Evolutionary conservation across 2,888 invertebrate species (phyloP).

Genomic region (Eristalis intricaria): DNA sequence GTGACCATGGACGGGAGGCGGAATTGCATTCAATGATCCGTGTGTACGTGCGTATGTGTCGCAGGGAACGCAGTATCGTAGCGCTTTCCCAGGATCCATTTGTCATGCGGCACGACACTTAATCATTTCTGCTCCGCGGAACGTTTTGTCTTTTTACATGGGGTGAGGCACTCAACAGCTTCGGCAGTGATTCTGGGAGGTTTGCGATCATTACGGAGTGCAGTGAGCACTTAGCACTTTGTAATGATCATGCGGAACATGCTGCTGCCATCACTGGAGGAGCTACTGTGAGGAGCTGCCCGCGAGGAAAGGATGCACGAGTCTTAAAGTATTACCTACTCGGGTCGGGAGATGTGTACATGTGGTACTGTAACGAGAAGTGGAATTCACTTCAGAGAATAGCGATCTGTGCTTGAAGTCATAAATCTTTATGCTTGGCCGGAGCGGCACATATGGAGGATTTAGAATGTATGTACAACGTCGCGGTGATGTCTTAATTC

Average conservation of each 20-base stretch:
- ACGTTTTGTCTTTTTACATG: conserved; percentile 33
- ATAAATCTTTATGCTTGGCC: conserved; percentile 64
- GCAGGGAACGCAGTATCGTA: conserved; percentile 32
- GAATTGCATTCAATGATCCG: background rate
- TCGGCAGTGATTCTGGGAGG: conserved; percentile 69
- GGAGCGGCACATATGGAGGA: conserved; percentile 65
- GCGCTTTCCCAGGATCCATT: conserved; percentile 67
- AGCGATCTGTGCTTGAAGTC: conserved; percentile 44
- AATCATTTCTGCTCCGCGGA: conserved; percentile 62
- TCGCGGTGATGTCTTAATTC: conserved; percentile 69
- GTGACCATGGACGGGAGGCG: conserved; percentile 49
- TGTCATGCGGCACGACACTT: conserved; percentile 65
- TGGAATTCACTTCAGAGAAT: conserved; percentile 28
- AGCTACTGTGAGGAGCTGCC: conserved; percentile 22
- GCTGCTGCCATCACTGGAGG: conserved; percentile 6
- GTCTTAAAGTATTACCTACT: conserved; percentile 63
- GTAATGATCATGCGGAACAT: conserved; percentile 67
- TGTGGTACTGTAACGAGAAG: conserved; percentile 46
- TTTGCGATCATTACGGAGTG: conserved; percentile 49
- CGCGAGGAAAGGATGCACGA: conserved; percentile 63
- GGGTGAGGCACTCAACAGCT: conserved; percentile 58
- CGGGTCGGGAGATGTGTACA: conserved; percentile 28
- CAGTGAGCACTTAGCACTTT: conserved; percentile 68
- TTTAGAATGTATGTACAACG: conserved; percentile 63
- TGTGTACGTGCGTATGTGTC: background rate